phyloP scores from a whole-genome alignment of 2,797 vertebrate species.

The Austrolebias charrua region DNA sequence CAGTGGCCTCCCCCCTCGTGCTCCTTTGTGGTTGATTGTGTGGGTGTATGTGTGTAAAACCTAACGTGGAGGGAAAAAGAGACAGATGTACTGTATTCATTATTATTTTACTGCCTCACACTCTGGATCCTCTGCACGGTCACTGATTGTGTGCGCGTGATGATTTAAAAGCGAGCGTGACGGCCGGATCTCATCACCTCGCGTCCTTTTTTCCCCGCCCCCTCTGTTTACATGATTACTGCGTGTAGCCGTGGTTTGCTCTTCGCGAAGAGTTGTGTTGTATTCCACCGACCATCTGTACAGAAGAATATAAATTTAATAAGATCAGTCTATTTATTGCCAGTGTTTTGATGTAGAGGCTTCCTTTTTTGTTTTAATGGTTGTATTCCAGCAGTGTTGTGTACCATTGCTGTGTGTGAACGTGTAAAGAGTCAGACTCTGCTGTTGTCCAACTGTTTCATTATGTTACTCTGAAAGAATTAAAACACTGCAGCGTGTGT shows the following conservation, averaged over 20 bases:
- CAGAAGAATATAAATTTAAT: constrained; percentile 78
- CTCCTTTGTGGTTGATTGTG: constrained; percentile 53
- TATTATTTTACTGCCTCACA: constrained; percentile 57
- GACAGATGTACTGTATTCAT: constrained; percentile 77
- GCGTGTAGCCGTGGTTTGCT: constrained; percentile 54
- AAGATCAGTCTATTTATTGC: constrained; percentile 83
- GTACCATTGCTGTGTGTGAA: constrained; percentile 70
- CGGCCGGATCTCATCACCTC: constrained; percentile 43
- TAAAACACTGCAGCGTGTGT: constrained; percentile 60
- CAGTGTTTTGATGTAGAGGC: constrained; percentile 64
- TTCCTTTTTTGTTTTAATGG: constrained; percentile 67
- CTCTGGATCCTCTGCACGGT: constrained; percentile 71
- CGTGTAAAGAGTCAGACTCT: constrained; percentile 55
- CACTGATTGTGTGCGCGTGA: constrained; percentile 28
- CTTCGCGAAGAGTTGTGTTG: constrained; percentile 66
- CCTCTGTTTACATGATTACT: constrained; percentile 70
- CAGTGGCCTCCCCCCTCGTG: constrained; percentile 39
- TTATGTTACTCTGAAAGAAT: constrained; percentile 73
- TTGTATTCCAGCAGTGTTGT: constrained; percentile 72
- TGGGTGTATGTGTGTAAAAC: too few species aligned
- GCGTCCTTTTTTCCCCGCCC: constrained; percentile 37
- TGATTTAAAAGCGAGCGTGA: constrained; percentile 35
- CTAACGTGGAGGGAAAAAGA: constrained; percentile 69
- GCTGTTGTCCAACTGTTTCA: constrained; percentile 66
- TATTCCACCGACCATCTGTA: constrained; percentile 79